A percentile compares a stretch with the other conserved stretches of the same genome.
These are phyloP conservation scores for Cydia pomonella DNA, from an alignment of 1,140 invertebrate species.

Conservation along the genomic window DNA sequence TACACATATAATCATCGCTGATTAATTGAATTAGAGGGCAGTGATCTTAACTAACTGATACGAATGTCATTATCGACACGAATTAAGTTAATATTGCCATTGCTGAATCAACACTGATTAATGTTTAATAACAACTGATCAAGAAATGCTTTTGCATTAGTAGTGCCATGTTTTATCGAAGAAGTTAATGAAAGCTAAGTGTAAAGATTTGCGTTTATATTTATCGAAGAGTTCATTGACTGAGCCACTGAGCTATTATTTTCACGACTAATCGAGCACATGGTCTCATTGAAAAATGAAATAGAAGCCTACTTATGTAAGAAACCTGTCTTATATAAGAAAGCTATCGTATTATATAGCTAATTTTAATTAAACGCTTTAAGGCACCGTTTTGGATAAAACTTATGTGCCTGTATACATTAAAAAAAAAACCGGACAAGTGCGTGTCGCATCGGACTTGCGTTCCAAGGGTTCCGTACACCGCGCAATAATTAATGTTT, in stretches of 20 bases:
- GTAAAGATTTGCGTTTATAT: neutral
- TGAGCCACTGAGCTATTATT: neutral
- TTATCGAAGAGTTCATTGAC: neutral
- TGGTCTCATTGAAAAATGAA: no score
- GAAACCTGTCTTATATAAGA: no score
- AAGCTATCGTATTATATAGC: no score
- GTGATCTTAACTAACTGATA: slow-evolving; percentile 7
- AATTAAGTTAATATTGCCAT: neutral
- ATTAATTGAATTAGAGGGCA: slow-evolving; percentile 5
- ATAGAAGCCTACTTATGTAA: no score
- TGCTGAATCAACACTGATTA: slow-evolving; percentile 7
- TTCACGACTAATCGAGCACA: neutral
- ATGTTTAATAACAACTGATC: slow-evolving; percentile 4
- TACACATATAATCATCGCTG: neutral
- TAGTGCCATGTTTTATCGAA: neutral
- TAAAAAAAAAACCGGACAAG: no score
- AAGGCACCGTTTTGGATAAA: no score
- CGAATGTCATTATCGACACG: neutral
- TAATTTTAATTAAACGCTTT: no score
- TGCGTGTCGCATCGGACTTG: no score
- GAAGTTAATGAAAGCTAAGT: neutral
- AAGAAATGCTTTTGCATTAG: neutral
- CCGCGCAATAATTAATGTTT: no score
- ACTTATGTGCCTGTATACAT: no score
- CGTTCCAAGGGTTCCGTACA: no score